Conservation (phyloP, 2,113 vertebrate species). For the Phaethornis superciliosus region DNA sequence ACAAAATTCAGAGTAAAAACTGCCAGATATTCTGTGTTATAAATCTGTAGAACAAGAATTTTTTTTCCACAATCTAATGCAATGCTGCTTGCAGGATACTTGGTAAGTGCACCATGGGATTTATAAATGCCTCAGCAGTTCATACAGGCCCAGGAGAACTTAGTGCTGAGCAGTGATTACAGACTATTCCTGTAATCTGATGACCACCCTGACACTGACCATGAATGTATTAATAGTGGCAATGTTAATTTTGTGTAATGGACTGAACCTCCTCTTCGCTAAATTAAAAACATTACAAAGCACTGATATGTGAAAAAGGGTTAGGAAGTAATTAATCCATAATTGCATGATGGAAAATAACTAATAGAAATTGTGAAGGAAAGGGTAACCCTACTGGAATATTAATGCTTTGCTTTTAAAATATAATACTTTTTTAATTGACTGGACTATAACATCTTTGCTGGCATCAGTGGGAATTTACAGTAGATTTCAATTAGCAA, state of each 20-base stretch:
- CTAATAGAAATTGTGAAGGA: background rate
- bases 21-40: background rate
- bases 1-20: background rate
- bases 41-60: background rate
- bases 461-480: background rate
- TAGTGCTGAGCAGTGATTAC: background rate
- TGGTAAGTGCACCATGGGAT: background rate
- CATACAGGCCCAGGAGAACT: background rate
- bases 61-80: background rate
- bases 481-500: background rate
- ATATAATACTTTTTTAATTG: background rate
- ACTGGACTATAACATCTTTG: background rate
- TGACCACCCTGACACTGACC: background rate
- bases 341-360: conserved; percentile 5
- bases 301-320: background rate
- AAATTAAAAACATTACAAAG: conserved; percentile 6
- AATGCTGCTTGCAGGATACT: background rate
- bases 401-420: background rate
- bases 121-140: background rate
- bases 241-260: conserved; percentile 11
- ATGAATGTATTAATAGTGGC: background rate
- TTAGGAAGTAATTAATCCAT: conserved; percentile 21
- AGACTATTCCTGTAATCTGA: background rate
- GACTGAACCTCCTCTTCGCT: background rate
- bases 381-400: conserved; percentile 1